phyloP scores from a whole-genome alignment of 2,113 vertebrate genomes.

The Tyrannus savana region DNA sequence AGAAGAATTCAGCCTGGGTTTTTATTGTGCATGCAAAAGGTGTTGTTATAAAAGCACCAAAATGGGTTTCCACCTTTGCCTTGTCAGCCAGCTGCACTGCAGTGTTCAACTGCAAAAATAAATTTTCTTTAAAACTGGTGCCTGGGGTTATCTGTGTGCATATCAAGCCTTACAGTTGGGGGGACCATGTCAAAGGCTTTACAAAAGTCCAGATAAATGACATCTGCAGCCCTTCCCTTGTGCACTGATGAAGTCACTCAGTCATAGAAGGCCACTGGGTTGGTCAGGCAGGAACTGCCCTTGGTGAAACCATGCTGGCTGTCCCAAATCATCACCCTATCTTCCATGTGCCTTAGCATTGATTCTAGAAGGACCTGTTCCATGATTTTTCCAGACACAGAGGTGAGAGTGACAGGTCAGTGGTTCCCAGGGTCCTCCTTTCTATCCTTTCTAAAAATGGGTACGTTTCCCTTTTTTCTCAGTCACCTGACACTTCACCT shows the following conservation, averaged over 20 bases:
- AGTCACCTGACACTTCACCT: not conserved
- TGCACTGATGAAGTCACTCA: not conserved
- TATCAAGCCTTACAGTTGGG: not conserved
- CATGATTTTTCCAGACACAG: not conserved
- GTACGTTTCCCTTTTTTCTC: not conserved
- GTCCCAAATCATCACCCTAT: not conserved
- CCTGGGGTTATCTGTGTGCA: not conserved
- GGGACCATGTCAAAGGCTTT: fast-evolving
- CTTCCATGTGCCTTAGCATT: not conserved
- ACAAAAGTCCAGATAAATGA: not conserved
- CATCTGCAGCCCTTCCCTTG: not conserved
- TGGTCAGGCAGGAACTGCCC: not conserved
- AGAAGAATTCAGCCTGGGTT: not conserved
- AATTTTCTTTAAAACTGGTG: not conserved
- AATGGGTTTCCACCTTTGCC: not conserved
- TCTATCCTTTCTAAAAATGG: not conserved
- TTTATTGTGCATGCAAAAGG: not conserved
- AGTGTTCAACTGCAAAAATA: not conserved
- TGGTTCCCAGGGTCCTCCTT: not conserved
- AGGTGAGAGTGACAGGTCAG: not conserved
- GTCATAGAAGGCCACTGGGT: not conserved
- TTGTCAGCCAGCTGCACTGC: not conserved
- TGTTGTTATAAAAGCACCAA: not conserved
- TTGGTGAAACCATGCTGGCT: not conserved
- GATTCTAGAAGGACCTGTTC: not conserved